A percentile compares a stretch with the other conserved stretches of the same genome.
Evolutionary conservation across 1,140 invertebrate species (phyloP).

Genomic region (Pissodes strobi): DNA sequence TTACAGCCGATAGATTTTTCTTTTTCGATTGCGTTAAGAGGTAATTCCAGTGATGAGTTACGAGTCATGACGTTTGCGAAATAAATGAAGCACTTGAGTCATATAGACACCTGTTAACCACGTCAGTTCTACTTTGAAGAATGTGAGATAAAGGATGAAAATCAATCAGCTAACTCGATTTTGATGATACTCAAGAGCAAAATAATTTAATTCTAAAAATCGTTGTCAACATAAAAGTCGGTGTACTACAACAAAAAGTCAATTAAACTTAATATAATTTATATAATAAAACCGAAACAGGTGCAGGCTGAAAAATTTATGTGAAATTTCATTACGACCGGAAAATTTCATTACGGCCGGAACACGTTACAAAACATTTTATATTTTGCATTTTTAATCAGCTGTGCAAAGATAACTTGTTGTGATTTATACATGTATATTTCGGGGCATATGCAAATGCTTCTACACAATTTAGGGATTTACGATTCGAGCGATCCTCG

Average conservation of each 20-base stretch:
- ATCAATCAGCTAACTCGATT: too few species aligned
- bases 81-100: too few species aligned
- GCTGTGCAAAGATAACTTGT: conserved; percentile 24
- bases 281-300: conserved; percentile 19
- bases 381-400: conserved; percentile 33
- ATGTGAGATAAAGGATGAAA: too few species aligned
- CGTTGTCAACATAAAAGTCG: too few species aligned
- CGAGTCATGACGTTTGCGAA: too few species aligned
- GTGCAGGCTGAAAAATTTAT: conserved; percentile 23
- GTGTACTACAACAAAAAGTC: neutral
- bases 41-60: too few species aligned
- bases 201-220: too few species aligned
- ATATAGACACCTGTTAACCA: too few species aligned
- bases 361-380: conserved; percentile 29
- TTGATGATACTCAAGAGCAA: too few species aligned
- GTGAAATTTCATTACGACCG: conserved; percentile 20
- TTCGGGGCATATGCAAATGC: conserved; percentile 22
- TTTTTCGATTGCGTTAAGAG: too few species aligned
- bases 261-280: conserved; percentile 24
- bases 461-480: conserved; percentile 11
- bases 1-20: too few species aligned
- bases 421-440: conserved; percentile 20
- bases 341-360: conserved; percentile 28
- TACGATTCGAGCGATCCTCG: neutral
- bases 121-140: too few species aligned